Conservation (phyloP, 1,140 invertebrate genomes). For the Leptinotarsa undecemlineata region DNA sequence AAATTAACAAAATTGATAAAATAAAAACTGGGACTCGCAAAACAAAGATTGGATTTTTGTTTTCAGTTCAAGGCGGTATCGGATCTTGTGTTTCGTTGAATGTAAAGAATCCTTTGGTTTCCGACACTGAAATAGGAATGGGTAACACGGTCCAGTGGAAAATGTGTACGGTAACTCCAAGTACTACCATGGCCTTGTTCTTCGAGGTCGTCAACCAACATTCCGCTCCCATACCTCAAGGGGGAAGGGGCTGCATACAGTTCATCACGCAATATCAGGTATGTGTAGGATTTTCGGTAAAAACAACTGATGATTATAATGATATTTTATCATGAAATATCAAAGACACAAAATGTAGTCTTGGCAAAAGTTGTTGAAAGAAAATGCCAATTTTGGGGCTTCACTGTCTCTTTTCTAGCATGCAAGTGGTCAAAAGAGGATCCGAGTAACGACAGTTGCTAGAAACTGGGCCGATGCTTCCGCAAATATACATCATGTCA, state of each 20-base stretch:
- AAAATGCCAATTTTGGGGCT: no score
- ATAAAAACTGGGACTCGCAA: no score
- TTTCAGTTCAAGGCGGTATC: slow-evolving; percentile 89
- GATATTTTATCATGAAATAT: no score
- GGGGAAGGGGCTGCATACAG: slow-evolving; percentile 94
- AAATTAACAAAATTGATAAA: neutral
- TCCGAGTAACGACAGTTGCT: slow-evolving; percentile 95
- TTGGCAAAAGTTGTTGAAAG: no score
- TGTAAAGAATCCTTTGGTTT: slow-evolving; percentile 86
- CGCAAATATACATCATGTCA: slow-evolving; percentile 78
- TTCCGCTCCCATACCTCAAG: slow-evolving; percentile 92
- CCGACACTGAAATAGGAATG: slow-evolving; percentile 95
- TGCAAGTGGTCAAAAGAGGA: slow-evolving; percentile 91
- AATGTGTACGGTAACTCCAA: slow-evolving; percentile 91
- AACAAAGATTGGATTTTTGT: neutral
- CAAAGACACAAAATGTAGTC: no score
- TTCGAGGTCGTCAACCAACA: slow-evolving; percentile 99
- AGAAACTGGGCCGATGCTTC: slow-evolving; percentile 90
- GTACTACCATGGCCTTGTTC: slow-evolving; percentile 90
- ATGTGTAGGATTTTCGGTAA: neutral
- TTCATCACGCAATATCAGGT: slow-evolving; percentile 85
- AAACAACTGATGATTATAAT: no score
- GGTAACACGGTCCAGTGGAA: slow-evolving; percentile 99
- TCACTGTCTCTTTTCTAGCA: slow-evolving; percentile 59
- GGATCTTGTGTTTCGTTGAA: slow-evolving; percentile 95